Percentiles rank a stretch among this genome's conserved stretches.
Evolutionary conservation across 2,888 invertebrate genomes (phyloP).

Genomic region (Tipula helvola): DNA sequence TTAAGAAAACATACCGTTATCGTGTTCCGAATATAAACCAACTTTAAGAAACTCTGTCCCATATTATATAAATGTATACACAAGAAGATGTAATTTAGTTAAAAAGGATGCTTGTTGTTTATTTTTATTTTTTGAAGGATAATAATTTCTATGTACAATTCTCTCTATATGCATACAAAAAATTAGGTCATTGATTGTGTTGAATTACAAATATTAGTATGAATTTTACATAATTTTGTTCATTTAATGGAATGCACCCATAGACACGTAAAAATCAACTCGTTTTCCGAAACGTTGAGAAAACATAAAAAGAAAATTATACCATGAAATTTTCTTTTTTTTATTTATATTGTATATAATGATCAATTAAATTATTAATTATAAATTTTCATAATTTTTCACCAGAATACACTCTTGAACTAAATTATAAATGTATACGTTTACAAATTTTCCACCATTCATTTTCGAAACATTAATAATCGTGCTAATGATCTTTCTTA

Average conservation of each 20-base stretch:
- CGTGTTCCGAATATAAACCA: neutral
- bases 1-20: no score
- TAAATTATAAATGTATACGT: neutral
- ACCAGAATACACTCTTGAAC: neutral
- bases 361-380: neutral
- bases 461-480: neutral
- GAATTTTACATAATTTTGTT: neutral
- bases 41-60: neutral
- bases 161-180: neutral
- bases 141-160: neutral
- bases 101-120: neutral
- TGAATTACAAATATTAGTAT: neutral
- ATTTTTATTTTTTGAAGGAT: neutral
- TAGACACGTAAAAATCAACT: neutral
- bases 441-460: neutral
- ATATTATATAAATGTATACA: neutral
- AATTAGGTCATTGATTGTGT: neutral
- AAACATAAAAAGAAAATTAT: neutral
- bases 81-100: neutral
- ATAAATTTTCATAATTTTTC: neutral
- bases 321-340: neutral
- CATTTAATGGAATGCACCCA: neutral
- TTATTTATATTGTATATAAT: neutral
- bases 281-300: neutral
- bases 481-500: neutral